Base-by-base conservation (phyloP, 1,140 invertebrate genomes). In the Ooceraea biroi region DNA sequence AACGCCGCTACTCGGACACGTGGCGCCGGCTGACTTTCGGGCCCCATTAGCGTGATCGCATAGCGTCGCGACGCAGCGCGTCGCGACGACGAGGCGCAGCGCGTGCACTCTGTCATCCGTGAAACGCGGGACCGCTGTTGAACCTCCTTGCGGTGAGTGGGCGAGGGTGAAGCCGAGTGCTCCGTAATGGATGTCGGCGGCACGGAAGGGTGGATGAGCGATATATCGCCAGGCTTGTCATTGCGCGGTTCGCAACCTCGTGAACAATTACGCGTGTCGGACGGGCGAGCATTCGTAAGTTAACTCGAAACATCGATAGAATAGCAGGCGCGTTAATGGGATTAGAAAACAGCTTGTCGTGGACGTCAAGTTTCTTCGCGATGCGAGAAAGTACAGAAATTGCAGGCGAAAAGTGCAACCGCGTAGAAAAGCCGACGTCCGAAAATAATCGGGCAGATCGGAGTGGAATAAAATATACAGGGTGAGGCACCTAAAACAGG, bases 81-180 rank as follows among this genome's bases (percentile, higher is more conserved):
- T 52, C 72, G 30, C 85, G 55, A 76, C 74, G 76, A 73, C 46
- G 61, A 68, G 30, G 25, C 52, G 65, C 36, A 72, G 65, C 76
- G 76, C 76, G 76, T 80, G 65, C 61, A 58, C 74, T 73, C 88
- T 74, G 88, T 88, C 88, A 88, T 88, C 88, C 87, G 88, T 89
- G 87, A 89, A 89, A 89, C 88, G 84, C 78, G 68, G 74, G 82
- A 87, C 84, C 88, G 88, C 82, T 85, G 88, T 89, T 89, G 76
- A 84, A 89, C 74, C 88, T 89, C 52, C 88, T 89, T 87, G 88
- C 36, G 88, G 86, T 84, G 82, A 88, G 82, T 85, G 84, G 83
- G 85, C 85, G 88, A 89, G 88, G 88, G 88, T 87, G 82, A 86
- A 61, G 30, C 87, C 73, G 63, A 60, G 72, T 82, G 63, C 84